These are phyloP conservation scores for Silurus meridionalis DNA, from an alignment of 2,113 vertebrate species.

Conservation along the genomic window DNA sequence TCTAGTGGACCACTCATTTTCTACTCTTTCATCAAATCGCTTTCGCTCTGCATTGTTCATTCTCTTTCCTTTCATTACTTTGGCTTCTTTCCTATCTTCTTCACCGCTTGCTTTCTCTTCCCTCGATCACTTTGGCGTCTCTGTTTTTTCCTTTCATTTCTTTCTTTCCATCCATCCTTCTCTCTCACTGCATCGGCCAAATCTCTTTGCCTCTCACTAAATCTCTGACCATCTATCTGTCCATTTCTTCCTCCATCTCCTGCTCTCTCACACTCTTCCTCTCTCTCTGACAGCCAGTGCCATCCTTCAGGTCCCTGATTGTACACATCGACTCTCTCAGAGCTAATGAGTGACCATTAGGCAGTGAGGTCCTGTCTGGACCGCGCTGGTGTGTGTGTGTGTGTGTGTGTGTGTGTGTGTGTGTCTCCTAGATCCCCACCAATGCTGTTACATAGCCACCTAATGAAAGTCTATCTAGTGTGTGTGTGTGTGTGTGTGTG, in stretches of 20 bases:
- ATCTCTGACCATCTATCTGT: neutral
- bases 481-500: neutral
- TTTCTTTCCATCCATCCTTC: neutral
- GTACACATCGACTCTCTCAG: constrained; percentile 8
- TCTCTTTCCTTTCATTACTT: neutral
- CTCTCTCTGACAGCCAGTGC: constrained; percentile 3
- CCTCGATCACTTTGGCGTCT: neutral
- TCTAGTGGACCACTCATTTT: neutral
- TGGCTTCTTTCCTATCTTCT: neutral
- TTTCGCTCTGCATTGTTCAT: neutral
- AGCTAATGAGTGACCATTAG: constrained; percentile 40
- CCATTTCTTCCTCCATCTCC: neutral
- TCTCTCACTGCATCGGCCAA: neutral
- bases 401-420: neutral
- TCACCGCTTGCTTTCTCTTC: neutral
- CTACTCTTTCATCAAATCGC: neutral
- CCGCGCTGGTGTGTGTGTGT: neutral
- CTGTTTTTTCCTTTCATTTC: neutral
- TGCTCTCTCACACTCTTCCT: neutral
- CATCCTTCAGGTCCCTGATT: constrained; percentile 19
- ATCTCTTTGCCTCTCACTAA: neutral
- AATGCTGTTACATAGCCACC: neutral
- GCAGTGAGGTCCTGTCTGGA: constrained; percentile 7
- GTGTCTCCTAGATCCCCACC: neutral
- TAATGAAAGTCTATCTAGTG: neutral